Evolutionary conservation across 1,140 invertebrate species (phyloP).

Genomic region (Zaprionus lachaisei): DNA sequence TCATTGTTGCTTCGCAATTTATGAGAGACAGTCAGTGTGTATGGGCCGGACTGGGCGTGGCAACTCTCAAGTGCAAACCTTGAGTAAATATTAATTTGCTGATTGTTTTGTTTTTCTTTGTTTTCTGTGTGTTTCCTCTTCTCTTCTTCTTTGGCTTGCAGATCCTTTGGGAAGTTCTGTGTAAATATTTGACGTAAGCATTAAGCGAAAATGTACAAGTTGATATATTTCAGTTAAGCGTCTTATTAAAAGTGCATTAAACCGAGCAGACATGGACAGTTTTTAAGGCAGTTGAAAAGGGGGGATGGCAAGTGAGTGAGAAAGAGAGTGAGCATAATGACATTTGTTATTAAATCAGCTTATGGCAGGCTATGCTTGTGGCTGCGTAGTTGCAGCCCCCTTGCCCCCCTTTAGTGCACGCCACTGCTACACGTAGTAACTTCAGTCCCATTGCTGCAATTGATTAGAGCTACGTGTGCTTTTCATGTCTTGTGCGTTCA

Average conservation of each 20-base stretch:
- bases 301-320: background rate
- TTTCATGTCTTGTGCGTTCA: constrained; percentile 37
- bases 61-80: constrained; percentile 5
- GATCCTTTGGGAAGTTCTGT: constrained; percentile 42
- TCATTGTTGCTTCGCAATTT: constrained; percentile 70
- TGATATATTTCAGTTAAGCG: background rate
- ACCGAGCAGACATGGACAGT: constrained; percentile 17
- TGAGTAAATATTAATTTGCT: constrained; percentile 77
- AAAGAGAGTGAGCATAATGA: background rate
- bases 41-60: constrained; percentile 1
- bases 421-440: constrained; percentile 20
- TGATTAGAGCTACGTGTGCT: constrained; percentile 74
- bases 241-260: constrained; percentile 81
- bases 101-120: constrained; percentile 53
- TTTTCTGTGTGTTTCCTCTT: constrained; percentile 10
- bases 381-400: no score
- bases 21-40: constrained; percentile 43
- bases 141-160: background rate
- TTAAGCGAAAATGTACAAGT: constrained; percentile 10
- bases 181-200: constrained; percentile 57
- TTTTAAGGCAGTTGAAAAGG: background rate
- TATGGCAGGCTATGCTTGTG: no score
- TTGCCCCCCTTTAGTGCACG: background rate
- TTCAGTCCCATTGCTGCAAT: constrained; percentile 61
- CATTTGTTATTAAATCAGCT: no score